Conservation (phyloP, 2,797 vertebrate genomes). For the Rhinella marina region DNA sequence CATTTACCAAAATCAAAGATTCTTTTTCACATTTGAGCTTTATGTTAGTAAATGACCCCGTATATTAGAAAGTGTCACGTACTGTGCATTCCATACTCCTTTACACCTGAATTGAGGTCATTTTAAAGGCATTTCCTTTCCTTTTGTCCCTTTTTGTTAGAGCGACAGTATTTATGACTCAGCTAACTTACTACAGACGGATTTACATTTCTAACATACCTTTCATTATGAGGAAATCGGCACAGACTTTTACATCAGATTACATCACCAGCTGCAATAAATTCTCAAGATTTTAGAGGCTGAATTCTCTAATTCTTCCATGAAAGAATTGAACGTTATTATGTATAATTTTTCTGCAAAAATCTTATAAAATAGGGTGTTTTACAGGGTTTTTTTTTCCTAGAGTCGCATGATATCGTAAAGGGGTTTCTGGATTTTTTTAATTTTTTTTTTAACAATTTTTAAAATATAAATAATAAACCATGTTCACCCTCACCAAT, state of each 20-base stretch:
- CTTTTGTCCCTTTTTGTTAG: neutral
- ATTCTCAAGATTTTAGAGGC: neutral
- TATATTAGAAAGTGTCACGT: neutral
- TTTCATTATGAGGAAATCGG: neutral
- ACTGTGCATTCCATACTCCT: neutral
- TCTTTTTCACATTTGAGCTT: neutral
- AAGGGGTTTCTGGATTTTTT: no score
- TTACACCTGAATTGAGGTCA: neutral
- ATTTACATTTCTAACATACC: conserved; percentile 5
- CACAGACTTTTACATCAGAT: neutral
- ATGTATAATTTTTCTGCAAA: no score
- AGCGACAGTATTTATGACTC: neutral
- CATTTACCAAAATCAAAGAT: no score
- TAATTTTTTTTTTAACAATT: no score
- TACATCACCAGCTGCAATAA: neutral
- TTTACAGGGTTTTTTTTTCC: no score
- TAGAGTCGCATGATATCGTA: no score
- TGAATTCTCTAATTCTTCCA: neutral
- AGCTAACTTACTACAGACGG: neutral
- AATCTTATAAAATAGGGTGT: no score
- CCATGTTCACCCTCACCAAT: no score
- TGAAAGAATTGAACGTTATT: no score
- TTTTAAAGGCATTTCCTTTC: neutral
- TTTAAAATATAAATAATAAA: no score
- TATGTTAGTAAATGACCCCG: neutral